Evolutionary conservation across 1,140 invertebrate species (phyloP).

Genomic region (Andrena cerasifolii): DNA sequence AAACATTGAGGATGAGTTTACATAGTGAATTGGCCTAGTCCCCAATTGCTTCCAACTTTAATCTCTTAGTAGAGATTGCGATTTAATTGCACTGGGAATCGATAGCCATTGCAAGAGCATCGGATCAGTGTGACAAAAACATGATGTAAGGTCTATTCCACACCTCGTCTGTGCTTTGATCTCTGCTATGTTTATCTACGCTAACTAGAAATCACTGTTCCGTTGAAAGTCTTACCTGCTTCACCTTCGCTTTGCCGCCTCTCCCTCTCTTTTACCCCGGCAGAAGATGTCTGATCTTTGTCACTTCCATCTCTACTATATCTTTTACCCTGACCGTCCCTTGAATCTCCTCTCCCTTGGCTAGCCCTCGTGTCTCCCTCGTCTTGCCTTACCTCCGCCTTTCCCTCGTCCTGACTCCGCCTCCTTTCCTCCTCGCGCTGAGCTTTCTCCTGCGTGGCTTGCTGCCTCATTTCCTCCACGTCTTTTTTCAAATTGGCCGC

Average conservation of each 20-base stretch:
- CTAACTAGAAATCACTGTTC: too few species aligned
- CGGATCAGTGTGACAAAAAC: too few species aligned
- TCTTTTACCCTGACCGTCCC: conserved; percentile 50
- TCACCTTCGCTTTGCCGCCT: background rate
- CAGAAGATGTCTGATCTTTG: conserved; percentile 26
- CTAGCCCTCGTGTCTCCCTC: background rate
- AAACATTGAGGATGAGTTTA: too few species aligned
- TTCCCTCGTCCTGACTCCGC: conserved; percentile 72
- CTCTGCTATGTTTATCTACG: too few species aligned
- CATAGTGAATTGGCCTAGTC: too few species aligned
- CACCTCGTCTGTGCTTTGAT: too few species aligned
- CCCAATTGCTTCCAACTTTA: too few species aligned
- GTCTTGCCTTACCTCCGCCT: too few species aligned
- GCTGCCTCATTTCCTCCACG: conserved; percentile 74
- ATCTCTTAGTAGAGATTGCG: too few species aligned
- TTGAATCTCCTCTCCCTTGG: background rate
- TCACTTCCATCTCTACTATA: conserved; percentile 51
- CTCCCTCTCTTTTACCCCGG: background rate
- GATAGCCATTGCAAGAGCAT: too few species aligned
- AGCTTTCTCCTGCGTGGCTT: conserved; percentile 78
- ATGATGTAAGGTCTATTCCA: too few species aligned
- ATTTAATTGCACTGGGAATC: too few species aligned
- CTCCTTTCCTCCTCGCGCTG: conserved; percentile 73
- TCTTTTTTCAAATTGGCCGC: conserved; percentile 75
- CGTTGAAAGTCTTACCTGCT: conserved; percentile 34